Evolutionary conservation across 2,113 vertebrate genomes (phyloP).

Genomic region (Chamaea fasciata): DNA sequence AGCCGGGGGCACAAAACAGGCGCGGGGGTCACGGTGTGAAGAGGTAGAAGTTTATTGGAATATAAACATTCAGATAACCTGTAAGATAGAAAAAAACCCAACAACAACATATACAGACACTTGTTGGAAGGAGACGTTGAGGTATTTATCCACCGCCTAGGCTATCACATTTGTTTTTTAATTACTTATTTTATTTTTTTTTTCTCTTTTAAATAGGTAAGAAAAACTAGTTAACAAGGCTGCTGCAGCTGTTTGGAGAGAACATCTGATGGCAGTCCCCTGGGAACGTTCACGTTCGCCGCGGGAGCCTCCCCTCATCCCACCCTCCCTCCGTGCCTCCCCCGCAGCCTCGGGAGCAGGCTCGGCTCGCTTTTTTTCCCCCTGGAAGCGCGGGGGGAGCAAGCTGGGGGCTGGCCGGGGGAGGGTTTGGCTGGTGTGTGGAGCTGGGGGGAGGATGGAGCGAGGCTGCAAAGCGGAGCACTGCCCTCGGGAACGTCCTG

Average conservation of each 20-base stretch:
- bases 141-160: conserved; percentile 78
- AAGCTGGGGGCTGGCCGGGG: not conserved
- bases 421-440: not conserved
- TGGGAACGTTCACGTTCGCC: not conserved
- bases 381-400: not conserved
- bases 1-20: not conserved
- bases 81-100: conserved; percentile 77
- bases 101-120: conserved; percentile 79
- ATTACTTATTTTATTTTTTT: not conserved
- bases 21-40: conserved; percentile 39
- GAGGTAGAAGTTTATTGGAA: conserved; percentile 85
- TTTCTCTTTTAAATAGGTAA: conserved; percentile 63
- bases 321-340: not conserved
- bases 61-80: conserved; percentile 80
- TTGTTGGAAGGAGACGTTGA: conserved; percentile 76
- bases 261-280: not conserved
- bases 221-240: conserved; percentile 35
- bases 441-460: not conserved
- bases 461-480: not conserved
- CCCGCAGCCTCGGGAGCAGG: not conserved
- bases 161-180: conserved; percentile 67
- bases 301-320: not conserved
- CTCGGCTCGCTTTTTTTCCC: not conserved
- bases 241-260: conserved; percentile 29
- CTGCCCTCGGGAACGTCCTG: conserved; percentile 11